Conservation (phyloP, 2,797 vertebrate species). For the Mormyrops attenuatus region DNA sequence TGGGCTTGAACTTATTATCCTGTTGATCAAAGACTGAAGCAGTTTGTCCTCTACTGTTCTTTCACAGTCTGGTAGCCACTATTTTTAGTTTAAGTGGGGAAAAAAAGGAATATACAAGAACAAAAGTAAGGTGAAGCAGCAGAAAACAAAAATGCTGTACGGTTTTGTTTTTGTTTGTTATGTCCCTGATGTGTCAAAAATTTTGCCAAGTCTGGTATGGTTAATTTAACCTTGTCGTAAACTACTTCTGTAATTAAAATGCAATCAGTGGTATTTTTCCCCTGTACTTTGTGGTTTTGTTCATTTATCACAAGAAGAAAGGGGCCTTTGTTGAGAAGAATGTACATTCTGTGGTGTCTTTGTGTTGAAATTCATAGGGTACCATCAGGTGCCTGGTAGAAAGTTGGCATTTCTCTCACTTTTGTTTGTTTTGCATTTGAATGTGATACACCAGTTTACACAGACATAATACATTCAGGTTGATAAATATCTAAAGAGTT, state of each 20-base stretch:
- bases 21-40: not conserved
- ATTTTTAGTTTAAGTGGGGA: not conserved
- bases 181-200: slow-evolving; percentile 58
- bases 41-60: not conserved
- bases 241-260: slow-evolving; percentile 34
- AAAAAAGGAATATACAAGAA: not conserved
- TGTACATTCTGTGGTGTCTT: not conserved
- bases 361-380: not conserved
- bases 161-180: slow-evolving; percentile 52
- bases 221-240: slow-evolving; percentile 56
- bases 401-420: not conserved
- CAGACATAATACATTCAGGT: not conserved
- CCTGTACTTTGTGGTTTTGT: not conserved
- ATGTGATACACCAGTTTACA: not conserved
- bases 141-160: not conserved
- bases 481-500: not conserved
- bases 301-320: slow-evolving; percentile 15
- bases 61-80: not conserved
- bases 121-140: not conserved
- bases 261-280: not conserved
- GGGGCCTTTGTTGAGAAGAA: slow-evolving; percentile 9
- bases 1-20: not conserved
- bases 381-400: not conserved
- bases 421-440: not conserved
- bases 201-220: slow-evolving; percentile 57